These are phyloP conservation scores for Shinisaurus crocodilurus DNA, from an alignment of 2,113 vertebrate species.

Conservation along the genomic window DNA sequence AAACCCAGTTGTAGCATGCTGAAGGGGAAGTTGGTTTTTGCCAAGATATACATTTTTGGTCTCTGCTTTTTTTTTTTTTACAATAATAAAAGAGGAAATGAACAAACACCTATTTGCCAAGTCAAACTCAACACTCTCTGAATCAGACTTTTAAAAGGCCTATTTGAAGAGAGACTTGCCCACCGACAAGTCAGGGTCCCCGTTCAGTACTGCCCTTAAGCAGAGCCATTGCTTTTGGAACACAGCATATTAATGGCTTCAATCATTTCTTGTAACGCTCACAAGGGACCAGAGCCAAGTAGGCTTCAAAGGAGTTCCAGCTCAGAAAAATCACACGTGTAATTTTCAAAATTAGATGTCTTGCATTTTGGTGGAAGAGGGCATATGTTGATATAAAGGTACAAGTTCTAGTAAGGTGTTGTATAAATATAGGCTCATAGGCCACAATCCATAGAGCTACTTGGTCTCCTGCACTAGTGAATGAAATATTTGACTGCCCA, in stretches of 20 bases:
- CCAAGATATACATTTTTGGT: neutral
- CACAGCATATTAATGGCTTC: rapidly evolving
- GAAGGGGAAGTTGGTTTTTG: neutral
- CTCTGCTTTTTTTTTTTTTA: neutral
- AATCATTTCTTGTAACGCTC: rapidly evolving
- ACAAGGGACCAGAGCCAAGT: constrained; percentile 3
- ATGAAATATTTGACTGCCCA: neutral
- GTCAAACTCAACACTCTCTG: constrained; percentile 6
- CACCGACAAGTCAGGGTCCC: neutral
- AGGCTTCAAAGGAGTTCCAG: constrained; percentile 9
- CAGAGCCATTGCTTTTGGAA: neutral
- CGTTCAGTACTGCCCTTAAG: neutral
- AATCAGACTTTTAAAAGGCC: neutral
- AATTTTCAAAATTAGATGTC: neutral
- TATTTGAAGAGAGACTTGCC: neutral
- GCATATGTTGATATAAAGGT: neutral
- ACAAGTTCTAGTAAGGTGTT: constrained; percentile 11
- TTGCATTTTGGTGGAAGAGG: neutral
- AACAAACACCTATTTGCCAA: neutral
- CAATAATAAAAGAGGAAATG: constrained; percentile 17
- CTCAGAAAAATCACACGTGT: neutral
- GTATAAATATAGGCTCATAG: neutral
- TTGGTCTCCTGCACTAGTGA: neutral
- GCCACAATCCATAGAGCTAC: neutral
- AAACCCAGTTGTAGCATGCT: rapidly evolving